A percentile compares a stretch with the other conserved stretches of the same genome.
Conservation (phyloP, 1,140 invertebrate genomes). For the Lordiphosa collinella region DNA sequence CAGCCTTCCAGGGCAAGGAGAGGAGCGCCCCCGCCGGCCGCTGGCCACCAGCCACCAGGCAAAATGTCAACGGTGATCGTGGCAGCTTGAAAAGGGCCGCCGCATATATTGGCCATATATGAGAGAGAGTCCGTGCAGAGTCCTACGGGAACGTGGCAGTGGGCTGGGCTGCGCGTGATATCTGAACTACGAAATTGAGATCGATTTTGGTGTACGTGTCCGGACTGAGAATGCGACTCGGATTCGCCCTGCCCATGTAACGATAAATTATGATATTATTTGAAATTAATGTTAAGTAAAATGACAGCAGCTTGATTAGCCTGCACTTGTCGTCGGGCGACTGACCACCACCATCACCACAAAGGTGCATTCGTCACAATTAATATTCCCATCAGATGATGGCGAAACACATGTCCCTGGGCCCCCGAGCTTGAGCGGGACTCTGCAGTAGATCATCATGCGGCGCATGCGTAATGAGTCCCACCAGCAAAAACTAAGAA, state of each 20-base stretch:
- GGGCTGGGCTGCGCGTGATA: conserved; percentile 55
- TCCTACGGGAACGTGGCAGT: conserved; percentile 50
- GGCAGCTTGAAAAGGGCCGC: conserved; percentile 69
- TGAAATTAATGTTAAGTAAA: conserved; percentile 65
- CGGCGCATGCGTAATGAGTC: conserved; percentile 58
- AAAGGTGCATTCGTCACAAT: conserved; percentile 52
- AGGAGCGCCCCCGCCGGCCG: conserved; percentile 8
- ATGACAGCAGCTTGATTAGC: conserved; percentile 56
- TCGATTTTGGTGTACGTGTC: conserved; percentile 65
- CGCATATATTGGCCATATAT: conserved; percentile 63
- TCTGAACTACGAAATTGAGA: conserved; percentile 77
- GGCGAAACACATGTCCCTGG: conserved; percentile 60
- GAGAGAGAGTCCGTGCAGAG: conserved; percentile 7
- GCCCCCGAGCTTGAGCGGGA: conserved; percentile 6
- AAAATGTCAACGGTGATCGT: conserved; percentile 71
- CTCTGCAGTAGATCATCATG: conserved; percentile 24
- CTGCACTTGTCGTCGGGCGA: conserved; percentile 56
- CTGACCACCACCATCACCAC: neutral
- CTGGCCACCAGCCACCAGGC: conserved; percentile 9
- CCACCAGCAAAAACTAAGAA: neutral
- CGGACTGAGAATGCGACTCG: conserved; percentile 36
- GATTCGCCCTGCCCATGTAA: neutral
- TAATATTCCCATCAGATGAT: conserved; percentile 63
- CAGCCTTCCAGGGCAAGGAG: neutral
- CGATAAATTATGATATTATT: conserved; percentile 77